phyloP scores from a whole-genome alignment of 2,888 invertebrate genomes.

The Cantharis lateralis region DNA sequence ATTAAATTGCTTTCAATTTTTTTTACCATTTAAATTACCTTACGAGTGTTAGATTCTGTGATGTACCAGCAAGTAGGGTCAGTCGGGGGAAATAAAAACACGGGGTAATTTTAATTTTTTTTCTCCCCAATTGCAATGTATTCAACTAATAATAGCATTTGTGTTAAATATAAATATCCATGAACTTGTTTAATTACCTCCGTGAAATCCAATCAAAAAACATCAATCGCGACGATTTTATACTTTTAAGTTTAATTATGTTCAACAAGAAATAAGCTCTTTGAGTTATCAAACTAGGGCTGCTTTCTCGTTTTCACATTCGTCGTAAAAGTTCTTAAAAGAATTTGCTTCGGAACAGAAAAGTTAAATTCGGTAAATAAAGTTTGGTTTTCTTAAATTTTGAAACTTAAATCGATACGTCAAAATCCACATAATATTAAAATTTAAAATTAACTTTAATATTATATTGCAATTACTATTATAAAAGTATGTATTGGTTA shows the following conservation, averaged over 20 bases:
- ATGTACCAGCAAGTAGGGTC: no score
- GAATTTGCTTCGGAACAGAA: not conserved
- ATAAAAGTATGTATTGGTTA: not conserved
- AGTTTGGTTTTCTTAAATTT: not conserved
- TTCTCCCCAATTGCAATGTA: no score
- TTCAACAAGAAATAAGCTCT: not conserved
- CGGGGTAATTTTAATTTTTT: no score
- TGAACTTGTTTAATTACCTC: not conserved
- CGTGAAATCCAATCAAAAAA: not conserved
- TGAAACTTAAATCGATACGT: not conserved
- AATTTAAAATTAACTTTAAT: no score
- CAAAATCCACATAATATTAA: not conserved
- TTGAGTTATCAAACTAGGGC: not conserved
- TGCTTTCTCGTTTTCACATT: not conserved
- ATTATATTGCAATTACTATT: no score
- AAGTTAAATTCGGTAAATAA: not conserved
- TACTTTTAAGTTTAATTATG: not conserved
- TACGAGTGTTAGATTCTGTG: no score
- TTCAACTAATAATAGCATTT: no score
- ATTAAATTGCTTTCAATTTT: no score
- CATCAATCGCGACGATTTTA: not conserved
- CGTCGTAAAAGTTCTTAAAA: not conserved
- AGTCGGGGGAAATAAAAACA: no score
- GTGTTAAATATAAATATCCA: not conserved
- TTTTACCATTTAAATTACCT: no score